Evolutionary conservation across 2,888 invertebrate species (phyloP).

Genomic region (Coelogynopora nodosa): DNA sequence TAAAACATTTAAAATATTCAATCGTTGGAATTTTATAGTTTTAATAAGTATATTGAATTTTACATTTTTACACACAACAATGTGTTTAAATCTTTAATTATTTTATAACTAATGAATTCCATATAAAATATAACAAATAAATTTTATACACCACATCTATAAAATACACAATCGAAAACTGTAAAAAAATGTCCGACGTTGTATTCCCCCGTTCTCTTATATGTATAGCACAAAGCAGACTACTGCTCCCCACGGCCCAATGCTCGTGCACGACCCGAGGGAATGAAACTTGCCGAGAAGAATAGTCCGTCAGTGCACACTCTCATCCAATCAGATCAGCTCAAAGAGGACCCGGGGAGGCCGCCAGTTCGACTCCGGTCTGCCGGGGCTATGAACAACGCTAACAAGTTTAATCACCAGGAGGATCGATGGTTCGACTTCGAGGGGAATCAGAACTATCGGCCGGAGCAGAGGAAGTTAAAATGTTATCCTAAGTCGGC

Average conservation of each 20-base stretch:
- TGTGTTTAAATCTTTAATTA: no score
- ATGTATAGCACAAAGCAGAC: constrained; percentile 7
- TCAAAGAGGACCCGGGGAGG: neutral
- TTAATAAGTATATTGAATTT: no score
- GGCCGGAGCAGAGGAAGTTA: neutral
- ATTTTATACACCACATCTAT: no score
- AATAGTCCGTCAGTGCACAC: neutral
- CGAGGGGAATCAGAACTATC: neutral
- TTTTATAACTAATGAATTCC: no score
- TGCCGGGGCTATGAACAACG: neutral
- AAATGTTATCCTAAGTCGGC: neutral
- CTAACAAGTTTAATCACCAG: constrained; percentile 21
- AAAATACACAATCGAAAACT: no score
- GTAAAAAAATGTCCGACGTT: no score
- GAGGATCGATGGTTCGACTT: constrained; percentile 30
- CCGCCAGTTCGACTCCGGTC: constrained; percentile 8
- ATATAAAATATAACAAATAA: no score
- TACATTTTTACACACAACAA: no score
- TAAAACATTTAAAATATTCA: no score
- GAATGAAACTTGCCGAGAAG: neutral
- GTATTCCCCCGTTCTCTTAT: neutral
- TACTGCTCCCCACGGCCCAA: constrained; percentile 1
- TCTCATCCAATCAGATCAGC: neutral
- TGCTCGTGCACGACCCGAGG: constrained; percentile 7
- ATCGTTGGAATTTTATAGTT: no score